These are phyloP conservation scores for Scolopax bukidnonensis DNA, from an alignment of 2,797 vertebrate genomes.

Conservation along the genomic window DNA sequence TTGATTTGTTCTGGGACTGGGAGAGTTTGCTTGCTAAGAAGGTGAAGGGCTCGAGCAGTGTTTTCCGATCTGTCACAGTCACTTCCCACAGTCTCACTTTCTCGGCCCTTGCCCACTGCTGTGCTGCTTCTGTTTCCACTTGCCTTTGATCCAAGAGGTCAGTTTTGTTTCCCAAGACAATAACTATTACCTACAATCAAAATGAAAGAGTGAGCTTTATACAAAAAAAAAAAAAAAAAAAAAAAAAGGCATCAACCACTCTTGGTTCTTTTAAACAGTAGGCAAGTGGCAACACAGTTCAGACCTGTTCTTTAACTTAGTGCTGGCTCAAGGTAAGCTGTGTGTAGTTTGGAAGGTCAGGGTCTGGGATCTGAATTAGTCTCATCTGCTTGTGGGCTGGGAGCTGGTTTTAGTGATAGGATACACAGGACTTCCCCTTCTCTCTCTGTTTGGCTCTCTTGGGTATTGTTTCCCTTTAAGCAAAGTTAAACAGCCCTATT, in stretches of 20 bases:
- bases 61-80: conserved; percentile 87
- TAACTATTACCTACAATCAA: conserved; percentile 85
- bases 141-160: conserved; percentile 90
- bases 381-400: neutral
- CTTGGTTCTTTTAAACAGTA: neutral
- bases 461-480: too few relatives aligned
- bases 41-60: conserved; percentile 93
- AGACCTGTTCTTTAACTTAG: neutral
- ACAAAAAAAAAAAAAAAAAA: neutral
- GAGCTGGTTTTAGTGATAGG: neutral
- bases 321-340: neutral
- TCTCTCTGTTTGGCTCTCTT: accelerated
- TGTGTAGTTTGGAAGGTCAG: neutral
- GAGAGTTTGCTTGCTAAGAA: conserved; percentile 92
- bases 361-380: neutral
- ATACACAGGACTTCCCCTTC: neutral
- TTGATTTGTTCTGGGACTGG: conserved; percentile 93
- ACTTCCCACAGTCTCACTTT: conserved; percentile 97
- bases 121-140: conserved; percentile 89
- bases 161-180: conserved; percentile 92
- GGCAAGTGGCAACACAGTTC: neutral
- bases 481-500: neutral
- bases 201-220: neutral
- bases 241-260: neutral
- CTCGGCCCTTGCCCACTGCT: conserved; percentile 92